Conservation (phyloP, 1,140 invertebrate genomes). For the Cardiocondyla obscurior region DNA sequence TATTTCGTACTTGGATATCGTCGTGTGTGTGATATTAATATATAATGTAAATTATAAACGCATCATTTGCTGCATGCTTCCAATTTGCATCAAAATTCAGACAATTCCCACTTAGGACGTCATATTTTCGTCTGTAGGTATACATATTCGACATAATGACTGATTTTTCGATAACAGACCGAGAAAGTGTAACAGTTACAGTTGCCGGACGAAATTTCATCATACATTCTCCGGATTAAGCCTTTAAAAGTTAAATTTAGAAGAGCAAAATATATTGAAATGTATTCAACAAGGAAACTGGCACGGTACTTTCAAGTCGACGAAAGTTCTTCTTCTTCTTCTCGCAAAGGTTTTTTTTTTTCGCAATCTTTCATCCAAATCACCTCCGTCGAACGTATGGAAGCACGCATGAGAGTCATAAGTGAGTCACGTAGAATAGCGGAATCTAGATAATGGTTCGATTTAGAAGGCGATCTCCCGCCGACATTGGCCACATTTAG, state of each 20-base stretch:
- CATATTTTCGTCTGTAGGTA: too few relatives aligned
- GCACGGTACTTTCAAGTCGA: not conserved
- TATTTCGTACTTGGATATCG: too few relatives aligned
- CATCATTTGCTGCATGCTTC: too few relatives aligned
- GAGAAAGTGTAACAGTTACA: not conserved
- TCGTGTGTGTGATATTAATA: too few relatives aligned
- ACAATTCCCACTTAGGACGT: too few relatives aligned
- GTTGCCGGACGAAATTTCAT: not conserved
- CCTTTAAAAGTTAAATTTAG: too few relatives aligned
- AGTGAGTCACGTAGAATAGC: constrained; percentile 45
- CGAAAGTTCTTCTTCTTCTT: not conserved
- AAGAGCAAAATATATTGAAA: not conserved
- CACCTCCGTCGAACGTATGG: not conserved
- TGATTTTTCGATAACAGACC: too few relatives aligned
- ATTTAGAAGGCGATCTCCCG: constrained; percentile 18
- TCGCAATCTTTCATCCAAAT: not conserved
- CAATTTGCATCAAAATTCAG: too few relatives aligned
- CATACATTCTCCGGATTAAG: not conserved
- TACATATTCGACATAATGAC: too few relatives aligned
- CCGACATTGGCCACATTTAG: too few relatives aligned
- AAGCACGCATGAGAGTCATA: constrained; percentile 4
- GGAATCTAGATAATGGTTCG: constrained; percentile 4
- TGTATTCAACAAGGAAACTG: constrained; percentile 21
- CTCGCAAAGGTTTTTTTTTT: not conserved
- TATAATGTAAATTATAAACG: too few relatives aligned